A percentile compares a stretch with the other conserved stretches of the same genome.
phyloP scores from a whole-genome alignment of 1,140 invertebrate species.

The Drosophila mayri region DNA sequence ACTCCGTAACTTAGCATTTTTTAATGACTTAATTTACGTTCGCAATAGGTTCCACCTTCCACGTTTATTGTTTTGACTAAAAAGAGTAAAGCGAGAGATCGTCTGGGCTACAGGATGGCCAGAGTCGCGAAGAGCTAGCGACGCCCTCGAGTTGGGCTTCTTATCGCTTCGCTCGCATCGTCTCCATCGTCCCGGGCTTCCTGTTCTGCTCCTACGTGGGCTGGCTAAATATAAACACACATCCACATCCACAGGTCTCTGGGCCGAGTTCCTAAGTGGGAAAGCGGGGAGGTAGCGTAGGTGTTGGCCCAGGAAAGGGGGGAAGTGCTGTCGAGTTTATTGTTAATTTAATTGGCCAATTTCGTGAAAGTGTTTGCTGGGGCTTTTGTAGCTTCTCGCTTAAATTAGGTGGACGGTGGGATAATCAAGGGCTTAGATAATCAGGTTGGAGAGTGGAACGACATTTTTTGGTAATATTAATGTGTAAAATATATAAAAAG shows the following conservation, averaged over 20 bases:
- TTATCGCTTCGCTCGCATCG: constrained; percentile 68
- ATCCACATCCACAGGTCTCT: constrained; percentile 54
- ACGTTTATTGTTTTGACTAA: constrained; percentile 82
- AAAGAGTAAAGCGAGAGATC: constrained; percentile 50
- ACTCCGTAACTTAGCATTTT: constrained; percentile 72
- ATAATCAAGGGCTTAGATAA: not conserved
- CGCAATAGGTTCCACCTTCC: constrained; percentile 81
- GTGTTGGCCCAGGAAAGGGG: constrained; percentile 16
- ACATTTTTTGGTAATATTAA: too few relatives aligned
- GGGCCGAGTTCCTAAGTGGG: constrained; percentile 32
- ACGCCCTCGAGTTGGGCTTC: constrained; percentile 68
- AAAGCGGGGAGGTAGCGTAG: constrained; percentile 17
- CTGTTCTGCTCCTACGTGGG: constrained; percentile 73
- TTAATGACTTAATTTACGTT: constrained; percentile 84
- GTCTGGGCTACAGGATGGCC: constrained; percentile 58
- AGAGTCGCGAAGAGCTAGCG: constrained; percentile 66
- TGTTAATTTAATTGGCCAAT: constrained; percentile 82
- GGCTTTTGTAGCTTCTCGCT: constrained; percentile 40
- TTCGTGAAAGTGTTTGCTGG: constrained; percentile 72
- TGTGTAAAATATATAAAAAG: not conserved
- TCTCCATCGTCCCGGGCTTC: constrained; percentile 62
- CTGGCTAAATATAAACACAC: constrained; percentile 66
- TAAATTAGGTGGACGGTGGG: constrained; percentile 47
- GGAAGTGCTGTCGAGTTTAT: constrained; percentile 59
- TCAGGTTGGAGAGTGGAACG: not conserved